Base-by-base conservation (phyloP, 2,797 vertebrate genomes). In the Serranus cabrilla region DNA sequence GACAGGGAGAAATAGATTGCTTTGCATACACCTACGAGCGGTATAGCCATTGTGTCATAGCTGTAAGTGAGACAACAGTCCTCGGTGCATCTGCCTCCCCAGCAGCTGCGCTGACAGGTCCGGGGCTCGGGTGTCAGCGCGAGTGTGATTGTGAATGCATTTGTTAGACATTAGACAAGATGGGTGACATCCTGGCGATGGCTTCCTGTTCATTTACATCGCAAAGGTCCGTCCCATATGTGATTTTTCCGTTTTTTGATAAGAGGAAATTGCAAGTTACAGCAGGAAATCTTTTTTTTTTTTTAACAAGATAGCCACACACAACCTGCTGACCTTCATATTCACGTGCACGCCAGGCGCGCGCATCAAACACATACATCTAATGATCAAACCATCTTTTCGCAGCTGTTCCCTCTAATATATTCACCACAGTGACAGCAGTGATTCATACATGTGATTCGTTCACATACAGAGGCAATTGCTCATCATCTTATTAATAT, bases 401-500 rank as follows among this genome's bases (percentile, higher is more conserved):
- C 60, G 58, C 81, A 84, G 81, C 81, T 91, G 77, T 86, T 86
- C 63, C 39, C 68, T 77, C 65, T 88, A 82, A 87, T 82, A 69
- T 60, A 83, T 87, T 84, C 78, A 58, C 74, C 16, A 27, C 17
- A 27, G 61, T 67, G 73, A 87, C 80, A 73, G 73, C 59, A 43
- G 63, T 89, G 89, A 91, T 93, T 93, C 90, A 90, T 87, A 80
- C 78, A 81, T 82, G 79, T 84, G 86, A 90, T 89, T 86, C 79
- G 81, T 85, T 91, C 80, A 75, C 56, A 84, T 65, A 76, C 61
- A 46, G 27, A 86, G 54, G 86, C 85, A 74, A 88, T 91, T 79
- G 78, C 87, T 92, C 88, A 90, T 86, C 74, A 76, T 80, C 85
- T 86, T 72, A 93, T 94, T 94, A 91, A 91, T 89, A 94, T 93